A percentile compares a stretch with the other conserved stretches of the same genome.
These are phyloP conservation scores for Astreopora myriophthalma DNA, from an alignment of 64 coral and sea anemone species.

Conservation along the genomic window DNA sequence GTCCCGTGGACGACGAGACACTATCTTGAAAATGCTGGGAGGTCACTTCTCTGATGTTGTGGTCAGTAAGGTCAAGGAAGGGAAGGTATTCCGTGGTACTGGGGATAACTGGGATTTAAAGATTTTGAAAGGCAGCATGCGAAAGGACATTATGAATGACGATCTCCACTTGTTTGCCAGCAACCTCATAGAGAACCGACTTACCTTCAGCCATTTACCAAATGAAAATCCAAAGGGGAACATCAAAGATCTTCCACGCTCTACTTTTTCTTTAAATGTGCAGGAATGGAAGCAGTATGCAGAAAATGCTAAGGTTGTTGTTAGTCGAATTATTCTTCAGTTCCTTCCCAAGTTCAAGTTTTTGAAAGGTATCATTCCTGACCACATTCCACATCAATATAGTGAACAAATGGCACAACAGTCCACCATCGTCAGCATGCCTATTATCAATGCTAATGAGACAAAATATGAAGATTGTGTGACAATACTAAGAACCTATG, in stretches of 20 bases:
- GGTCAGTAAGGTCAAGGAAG: conserved; percentile 27
- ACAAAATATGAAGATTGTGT: conserved; percentile 80
- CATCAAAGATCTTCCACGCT: conserved; percentile 29
- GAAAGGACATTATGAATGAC: conserved; percentile 75
- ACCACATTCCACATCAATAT: conserved; percentile 61
- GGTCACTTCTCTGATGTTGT: conserved; percentile 66
- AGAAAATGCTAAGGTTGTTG: conserved; percentile 60
- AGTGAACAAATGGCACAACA: conserved; percentile 57
- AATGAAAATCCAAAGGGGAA: conserved; percentile 60
- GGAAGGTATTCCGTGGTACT: conserved; percentile 52
- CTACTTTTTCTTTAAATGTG: conserved; percentile 42
- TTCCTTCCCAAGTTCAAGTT: conserved; percentile 54
- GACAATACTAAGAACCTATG: conserved; percentile 66
- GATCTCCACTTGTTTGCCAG: conserved; percentile 68
- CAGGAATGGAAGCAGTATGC: conserved; percentile 63
- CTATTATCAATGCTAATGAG: conserved; percentile 79
- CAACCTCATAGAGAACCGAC: conserved; percentile 77
- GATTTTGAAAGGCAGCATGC: conserved; percentile 47
- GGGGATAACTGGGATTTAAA: conserved; percentile 74
- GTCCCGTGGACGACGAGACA: conserved; percentile 27
- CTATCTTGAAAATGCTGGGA: conserved; percentile 48
- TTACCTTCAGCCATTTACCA: conserved; percentile 48
- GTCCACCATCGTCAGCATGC: conserved; percentile 67
- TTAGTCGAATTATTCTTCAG: conserved; percentile 43
- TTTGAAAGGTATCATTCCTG: conserved; percentile 56